Conservation (phyloP, 2,888 invertebrate genomes). For the Hetaerina titia region DNA sequence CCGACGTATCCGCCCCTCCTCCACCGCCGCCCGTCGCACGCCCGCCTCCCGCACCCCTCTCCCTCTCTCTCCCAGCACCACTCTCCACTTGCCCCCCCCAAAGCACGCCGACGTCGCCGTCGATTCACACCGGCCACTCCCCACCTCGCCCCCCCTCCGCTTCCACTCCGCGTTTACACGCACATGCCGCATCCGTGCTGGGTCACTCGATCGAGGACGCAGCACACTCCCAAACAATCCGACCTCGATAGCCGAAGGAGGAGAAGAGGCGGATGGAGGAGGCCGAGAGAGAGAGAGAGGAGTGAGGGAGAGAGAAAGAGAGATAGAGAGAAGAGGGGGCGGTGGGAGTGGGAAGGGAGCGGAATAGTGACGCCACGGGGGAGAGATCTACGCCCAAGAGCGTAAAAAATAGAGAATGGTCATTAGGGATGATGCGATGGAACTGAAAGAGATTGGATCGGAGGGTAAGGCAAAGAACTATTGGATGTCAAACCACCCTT, state of each 20-base stretch:
- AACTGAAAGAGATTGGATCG: too few relatives aligned
- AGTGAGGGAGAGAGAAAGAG: neutral
- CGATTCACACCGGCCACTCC: neutral
- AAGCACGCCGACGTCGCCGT: neutral
- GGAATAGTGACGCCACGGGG: too few relatives aligned
- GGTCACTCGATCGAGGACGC: slow-evolving; percentile 42
- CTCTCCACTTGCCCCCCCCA: neutral
- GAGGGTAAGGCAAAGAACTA: too few relatives aligned
- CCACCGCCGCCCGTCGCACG: neutral
- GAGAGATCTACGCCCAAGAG: too few relatives aligned
- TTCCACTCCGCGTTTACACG: neutral
- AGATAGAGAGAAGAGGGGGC: neutral
- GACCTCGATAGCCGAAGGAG: slow-evolving; percentile 21
- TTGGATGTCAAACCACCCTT: too few relatives aligned
- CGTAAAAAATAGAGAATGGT: too few relatives aligned
- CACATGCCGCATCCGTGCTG: slow-evolving; percentile 17
- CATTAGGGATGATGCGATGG: too few relatives aligned
- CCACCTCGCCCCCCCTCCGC: neutral
- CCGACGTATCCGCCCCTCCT: neutral
- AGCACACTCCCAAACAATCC: slow-evolving; percentile 4
- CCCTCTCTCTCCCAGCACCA: neutral
- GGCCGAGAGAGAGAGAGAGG: neutral
- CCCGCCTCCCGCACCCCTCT: neutral
- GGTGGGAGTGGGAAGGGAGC: too few relatives aligned
- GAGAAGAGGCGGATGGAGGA: neutral